phyloP scores from a whole-genome alignment of 2,888 invertebrate species.

The Junonia oenone region DNA sequence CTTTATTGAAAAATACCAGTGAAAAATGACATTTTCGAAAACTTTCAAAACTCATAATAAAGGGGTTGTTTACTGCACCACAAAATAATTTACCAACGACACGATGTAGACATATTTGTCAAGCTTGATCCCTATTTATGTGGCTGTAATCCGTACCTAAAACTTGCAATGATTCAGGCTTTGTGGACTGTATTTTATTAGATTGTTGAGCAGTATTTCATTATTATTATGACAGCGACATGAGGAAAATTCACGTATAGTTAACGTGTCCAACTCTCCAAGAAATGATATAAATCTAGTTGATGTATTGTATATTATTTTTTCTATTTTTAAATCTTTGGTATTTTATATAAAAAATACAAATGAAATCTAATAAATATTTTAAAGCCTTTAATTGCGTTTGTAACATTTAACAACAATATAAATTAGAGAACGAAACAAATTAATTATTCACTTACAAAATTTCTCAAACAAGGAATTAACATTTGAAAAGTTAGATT shows the following conservation, averaged over 20 bases:
- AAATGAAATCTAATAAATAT: no score
- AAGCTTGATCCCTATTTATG: conserved; percentile 11
- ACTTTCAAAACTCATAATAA: no score
- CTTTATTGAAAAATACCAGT: no score
- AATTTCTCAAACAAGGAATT: not conserved
- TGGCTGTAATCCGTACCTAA: conserved; percentile 9
- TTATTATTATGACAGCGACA: not conserved
- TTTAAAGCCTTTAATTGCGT: not conserved
- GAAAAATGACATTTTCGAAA: no score
- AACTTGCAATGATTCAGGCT: conserved; percentile 14
- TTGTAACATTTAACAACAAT: not conserved
- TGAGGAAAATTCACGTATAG: not conserved
- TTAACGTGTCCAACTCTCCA: no score
- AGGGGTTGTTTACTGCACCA: not conserved
- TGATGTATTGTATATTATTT: no score
- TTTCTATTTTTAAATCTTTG: no score
- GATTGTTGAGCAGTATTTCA: conserved; percentile 3
- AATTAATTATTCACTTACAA: not conserved
- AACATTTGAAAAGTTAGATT: not conserved
- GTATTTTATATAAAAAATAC: no score
- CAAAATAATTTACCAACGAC: conserved; percentile 11
- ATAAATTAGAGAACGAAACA: not conserved
- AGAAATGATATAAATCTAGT: no score
- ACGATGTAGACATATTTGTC: conserved; percentile 15
- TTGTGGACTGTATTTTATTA: conserved; percentile 7